These are phyloP conservation scores for Nomada ferruginata DNA, from an alignment of 2,888 invertebrate genomes.

Conservation along the genomic window DNA sequence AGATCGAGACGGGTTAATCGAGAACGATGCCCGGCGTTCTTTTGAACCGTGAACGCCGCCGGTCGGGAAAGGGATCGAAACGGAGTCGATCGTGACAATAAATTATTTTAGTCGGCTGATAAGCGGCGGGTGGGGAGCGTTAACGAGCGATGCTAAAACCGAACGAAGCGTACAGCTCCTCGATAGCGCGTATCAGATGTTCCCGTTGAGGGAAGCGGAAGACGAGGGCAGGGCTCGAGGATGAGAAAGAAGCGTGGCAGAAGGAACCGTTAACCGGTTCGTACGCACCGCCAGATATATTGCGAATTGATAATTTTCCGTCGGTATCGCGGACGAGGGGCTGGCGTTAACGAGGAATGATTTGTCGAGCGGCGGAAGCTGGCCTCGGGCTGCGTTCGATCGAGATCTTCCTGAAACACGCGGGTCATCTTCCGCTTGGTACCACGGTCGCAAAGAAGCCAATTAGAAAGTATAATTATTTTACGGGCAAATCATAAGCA, in stretches of 20 bases:
- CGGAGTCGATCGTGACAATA: conserved; percentile 23
- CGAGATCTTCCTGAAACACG: conserved; percentile 30
- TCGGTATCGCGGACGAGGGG: conserved; percentile 35
- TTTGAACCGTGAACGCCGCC: conserved; percentile 10
- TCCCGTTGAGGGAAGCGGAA: conserved; percentile 32
- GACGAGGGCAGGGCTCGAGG: conserved; percentile 25
- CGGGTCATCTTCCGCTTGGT: conserved; percentile 18
- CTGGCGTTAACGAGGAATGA: conserved; percentile 77
- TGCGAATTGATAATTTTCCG: conserved; percentile 76
- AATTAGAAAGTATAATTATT: too few species aligned
- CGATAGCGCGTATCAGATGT: conserved; percentile 51
- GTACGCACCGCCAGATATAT: conserved; percentile 52
- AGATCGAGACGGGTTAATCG: conserved; percentile 38
- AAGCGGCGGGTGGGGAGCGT: conserved; percentile 15
- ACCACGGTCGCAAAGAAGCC: too few species aligned
- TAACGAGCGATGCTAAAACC: conserved; percentile 14
- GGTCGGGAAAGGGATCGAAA: conserved; percentile 3
- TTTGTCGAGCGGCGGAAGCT: conserved; percentile 72
- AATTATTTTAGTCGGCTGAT: conserved; percentile 35
- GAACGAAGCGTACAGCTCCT: not conserved
- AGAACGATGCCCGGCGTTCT: conserved; percentile 29
- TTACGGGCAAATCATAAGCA: too few species aligned
- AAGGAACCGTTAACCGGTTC: conserved; percentile 59
- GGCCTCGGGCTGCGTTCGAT: conserved; percentile 46
- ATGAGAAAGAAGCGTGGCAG: conserved; percentile 46